A percentile compares a stretch with the other conserved stretches of the same genome.
These are phyloP conservation scores for Odontomyia ornata DNA, from an alignment of 2,888 invertebrate genomes.

Conservation along the genomic window DNA sequence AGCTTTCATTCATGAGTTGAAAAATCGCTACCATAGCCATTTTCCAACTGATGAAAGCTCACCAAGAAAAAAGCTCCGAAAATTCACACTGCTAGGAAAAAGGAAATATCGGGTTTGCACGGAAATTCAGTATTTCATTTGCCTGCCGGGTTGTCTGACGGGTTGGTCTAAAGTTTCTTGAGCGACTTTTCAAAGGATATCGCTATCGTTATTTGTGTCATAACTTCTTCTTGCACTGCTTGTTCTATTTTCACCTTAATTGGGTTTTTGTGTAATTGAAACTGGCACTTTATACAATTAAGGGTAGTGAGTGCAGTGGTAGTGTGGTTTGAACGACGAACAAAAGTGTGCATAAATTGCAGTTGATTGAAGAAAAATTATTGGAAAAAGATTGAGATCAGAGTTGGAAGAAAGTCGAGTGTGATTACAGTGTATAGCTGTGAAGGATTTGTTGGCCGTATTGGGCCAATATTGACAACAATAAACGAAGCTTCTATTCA, in stretches of 20 bases:
- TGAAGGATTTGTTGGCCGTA: not conserved
- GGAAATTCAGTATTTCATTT: conserved; percentile 14
- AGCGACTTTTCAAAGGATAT: not conserved
- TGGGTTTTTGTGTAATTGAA: conserved; percentile 34
- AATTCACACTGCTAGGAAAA: not conserved
- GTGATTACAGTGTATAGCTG: not conserved
- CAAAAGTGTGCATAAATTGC: conserved; percentile 24
- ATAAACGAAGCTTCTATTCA: not conserved
- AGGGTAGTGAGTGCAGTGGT: not conserved
- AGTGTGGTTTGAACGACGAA: not conserved
- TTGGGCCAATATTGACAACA: not conserved
- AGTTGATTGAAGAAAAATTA: not conserved
- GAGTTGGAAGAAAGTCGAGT: not conserved
- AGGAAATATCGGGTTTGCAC: not conserved
- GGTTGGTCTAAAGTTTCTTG: not conserved
- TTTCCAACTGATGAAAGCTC: not conserved
- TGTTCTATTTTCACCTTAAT: conserved; percentile 16
- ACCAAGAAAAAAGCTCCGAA: not conserved
- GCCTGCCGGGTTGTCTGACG: conserved; percentile 18
- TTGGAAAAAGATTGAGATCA: not conserved
- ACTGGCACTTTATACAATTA: conserved; percentile 6
- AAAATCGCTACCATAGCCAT: no score
- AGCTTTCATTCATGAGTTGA: no score
- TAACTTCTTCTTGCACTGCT: not conserved
- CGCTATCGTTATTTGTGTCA: conserved; percentile 6